phyloP scores from a whole-genome alignment of 2,113 vertebrate species.

The Spilogale gracilis region DNA sequence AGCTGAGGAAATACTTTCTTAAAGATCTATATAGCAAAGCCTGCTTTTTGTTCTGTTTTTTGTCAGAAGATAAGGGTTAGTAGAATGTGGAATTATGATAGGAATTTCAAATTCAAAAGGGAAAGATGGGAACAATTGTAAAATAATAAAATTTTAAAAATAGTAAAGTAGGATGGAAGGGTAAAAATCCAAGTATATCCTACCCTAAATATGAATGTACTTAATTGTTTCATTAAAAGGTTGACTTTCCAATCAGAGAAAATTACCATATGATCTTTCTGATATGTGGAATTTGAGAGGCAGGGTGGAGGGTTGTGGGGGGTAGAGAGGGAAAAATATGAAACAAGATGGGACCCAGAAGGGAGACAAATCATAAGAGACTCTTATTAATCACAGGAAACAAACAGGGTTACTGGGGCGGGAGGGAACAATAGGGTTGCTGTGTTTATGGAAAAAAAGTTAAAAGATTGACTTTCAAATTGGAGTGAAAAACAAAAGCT shows the following conservation, averaged over 20 bases:
- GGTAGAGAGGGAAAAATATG: too few species aligned
- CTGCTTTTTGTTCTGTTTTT: conserved; percentile 8
- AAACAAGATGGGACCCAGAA: too few species aligned
- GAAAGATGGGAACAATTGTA: neutral
- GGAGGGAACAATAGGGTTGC: too few species aligned
- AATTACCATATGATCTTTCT: neutral
- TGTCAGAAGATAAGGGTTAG: conserved; percentile 6
- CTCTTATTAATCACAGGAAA: too few species aligned
- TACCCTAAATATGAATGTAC: neutral
- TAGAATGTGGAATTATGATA: neutral
- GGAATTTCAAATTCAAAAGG: neutral
- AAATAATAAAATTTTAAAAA: neutral
- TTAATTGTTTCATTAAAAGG: neutral
- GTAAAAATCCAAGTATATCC: neutral
- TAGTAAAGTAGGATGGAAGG: neutral
- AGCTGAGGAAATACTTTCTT: neutral
- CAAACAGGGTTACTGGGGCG: too few species aligned
- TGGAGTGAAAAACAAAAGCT: conserved; percentile 47
- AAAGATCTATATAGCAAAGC: neutral
- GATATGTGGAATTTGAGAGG: too few species aligned
- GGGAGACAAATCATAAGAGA: too few species aligned
- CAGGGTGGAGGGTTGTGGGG: too few species aligned
- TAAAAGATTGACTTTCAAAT: conserved; percentile 27
- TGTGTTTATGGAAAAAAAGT: too few species aligned
- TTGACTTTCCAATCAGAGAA: conserved; percentile 23